These are phyloP conservation scores for Trachemys scripta DNA, from an alignment of 2,113 vertebrate species.

Conservation along the genomic window DNA sequence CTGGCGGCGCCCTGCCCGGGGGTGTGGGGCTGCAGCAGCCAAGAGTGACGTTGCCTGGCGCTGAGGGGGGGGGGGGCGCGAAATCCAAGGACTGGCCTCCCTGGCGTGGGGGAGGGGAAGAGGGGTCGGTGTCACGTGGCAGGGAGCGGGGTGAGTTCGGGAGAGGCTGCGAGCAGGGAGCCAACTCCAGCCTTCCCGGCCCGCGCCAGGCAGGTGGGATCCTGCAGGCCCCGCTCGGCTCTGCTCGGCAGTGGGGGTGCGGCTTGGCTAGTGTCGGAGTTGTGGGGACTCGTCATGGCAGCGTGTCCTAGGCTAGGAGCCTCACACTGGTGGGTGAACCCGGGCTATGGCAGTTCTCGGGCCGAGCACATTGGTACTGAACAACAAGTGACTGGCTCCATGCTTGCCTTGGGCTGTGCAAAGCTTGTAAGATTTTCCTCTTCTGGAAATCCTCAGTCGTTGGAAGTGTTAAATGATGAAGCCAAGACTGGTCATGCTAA, in stretches of 20 bases:
- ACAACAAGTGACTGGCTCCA: neutral
- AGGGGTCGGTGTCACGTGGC: too few relatives aligned
- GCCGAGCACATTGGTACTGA: fast-evolving
- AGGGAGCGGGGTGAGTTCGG: neutral
- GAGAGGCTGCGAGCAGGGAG: neutral
- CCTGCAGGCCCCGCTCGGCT: neutral
- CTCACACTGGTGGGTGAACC: neutral
- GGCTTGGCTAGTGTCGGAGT: constrained; percentile 31
- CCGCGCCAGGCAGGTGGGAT: constrained; percentile 6
- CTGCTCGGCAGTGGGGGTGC: neutral
- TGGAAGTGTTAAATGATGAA: fast-evolving
- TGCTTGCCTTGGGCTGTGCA: fast-evolving
- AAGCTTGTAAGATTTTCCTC: fast-evolving
- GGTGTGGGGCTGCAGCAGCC: fast-evolving
- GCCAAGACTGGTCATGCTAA: neutral
- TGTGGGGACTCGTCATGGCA: neutral
- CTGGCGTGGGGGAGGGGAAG: neutral
- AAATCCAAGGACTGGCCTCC: neutral
- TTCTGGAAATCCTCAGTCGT: neutral
- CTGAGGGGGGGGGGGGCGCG: neutral
- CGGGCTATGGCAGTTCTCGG: neutral
- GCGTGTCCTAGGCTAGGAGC: neutral
- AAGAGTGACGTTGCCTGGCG: neutral
- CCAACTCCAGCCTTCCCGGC: neutral
- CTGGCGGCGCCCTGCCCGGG: neutral